Evolutionary conservation across 1,140 invertebrate species (phyloP).

Genomic region (Dufourea novaeangliae): DNA sequence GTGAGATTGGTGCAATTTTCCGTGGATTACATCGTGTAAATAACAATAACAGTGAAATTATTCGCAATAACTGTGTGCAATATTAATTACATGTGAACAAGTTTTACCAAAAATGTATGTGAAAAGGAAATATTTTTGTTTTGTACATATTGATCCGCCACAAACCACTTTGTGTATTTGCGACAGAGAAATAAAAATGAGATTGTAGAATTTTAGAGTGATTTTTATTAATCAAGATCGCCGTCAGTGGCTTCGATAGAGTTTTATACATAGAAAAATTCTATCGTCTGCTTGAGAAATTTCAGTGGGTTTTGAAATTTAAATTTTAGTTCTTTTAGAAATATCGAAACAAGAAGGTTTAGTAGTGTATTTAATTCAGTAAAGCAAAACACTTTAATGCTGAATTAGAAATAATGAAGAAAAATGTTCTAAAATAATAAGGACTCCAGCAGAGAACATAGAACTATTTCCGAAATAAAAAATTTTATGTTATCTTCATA

Average conservation of each 20-base stretch:
- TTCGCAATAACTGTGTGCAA: background rate
- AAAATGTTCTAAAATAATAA: too few relatives aligned
- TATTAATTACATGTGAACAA: background rate
- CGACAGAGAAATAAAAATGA: background rate
- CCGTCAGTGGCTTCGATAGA: background rate
- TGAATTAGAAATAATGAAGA: background rate
- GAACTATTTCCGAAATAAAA: too few relatives aligned
- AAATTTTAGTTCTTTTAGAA: too few relatives aligned
- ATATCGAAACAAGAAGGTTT: too few relatives aligned
- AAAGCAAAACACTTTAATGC: background rate
- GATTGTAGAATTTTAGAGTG: background rate
- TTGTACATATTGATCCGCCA: background rate
- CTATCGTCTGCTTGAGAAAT: background rate
- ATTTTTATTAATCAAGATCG: background rate
- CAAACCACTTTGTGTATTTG: background rate
- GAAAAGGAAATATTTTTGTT: background rate
- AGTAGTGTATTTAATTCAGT: background rate
- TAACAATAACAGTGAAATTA: background rate
- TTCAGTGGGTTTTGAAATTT: too few relatives aligned
- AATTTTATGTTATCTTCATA: too few relatives aligned
- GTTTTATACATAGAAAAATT: background rate
- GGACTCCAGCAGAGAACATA: too few relatives aligned
- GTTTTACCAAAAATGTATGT: background rate
- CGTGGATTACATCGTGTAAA: background rate
- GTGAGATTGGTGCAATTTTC: constrained; percentile 21